Evolutionary conservation across 2,113 vertebrate species (phyloP), one percentile per base, ranked within the genome.

Genomic region (Larimichthys crocea): DNA sequence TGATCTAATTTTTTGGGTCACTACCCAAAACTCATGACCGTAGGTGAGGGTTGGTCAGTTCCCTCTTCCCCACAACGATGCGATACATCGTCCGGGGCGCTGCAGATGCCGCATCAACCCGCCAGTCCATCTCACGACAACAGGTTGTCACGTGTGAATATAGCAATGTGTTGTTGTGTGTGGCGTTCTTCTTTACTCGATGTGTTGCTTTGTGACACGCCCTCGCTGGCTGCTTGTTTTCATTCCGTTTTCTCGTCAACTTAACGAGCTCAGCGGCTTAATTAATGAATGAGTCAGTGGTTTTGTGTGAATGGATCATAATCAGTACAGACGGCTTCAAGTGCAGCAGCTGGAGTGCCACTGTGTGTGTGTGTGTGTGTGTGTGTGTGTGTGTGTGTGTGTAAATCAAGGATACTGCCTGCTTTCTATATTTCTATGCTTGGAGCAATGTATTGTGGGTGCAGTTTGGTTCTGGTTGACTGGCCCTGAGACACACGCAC

Each of bases 391-490:
- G 72, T 65, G 61, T 46, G 74, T 72, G 59, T 57, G 59, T 63
- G 80, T 62, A 64, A 44, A 15, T 74, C 50, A 29, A 52, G 46
- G 70, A 55, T 40, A 40, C 14, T 55, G 71, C 80, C 63, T 79
- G 56, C 72, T 77, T 86, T 68, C 49, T 69, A 63, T 56, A 56
- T 80, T 70, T 72, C 81, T 82, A 61, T 81, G 77, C 65, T 88
- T 53, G 66, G 62, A 80, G 81, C 68, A 81, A 65, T 76, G 85
- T 60, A 88, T 83, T 91, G 70, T 89, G 87, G 91, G 87, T 91
- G 76, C 78, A 80, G 82, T 74, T 63, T 82, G 84, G 77, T 78
- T 91, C 76, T 88, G 86, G 85, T 85, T 88, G 85, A 89, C 83
- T 93, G 79, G 81, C 81, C 71, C 20, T 79, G 74, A 81, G 20